Base-by-base conservation (phyloP, 2,888 invertebrate genomes). In the Tetanocera ferruginea region DNA sequence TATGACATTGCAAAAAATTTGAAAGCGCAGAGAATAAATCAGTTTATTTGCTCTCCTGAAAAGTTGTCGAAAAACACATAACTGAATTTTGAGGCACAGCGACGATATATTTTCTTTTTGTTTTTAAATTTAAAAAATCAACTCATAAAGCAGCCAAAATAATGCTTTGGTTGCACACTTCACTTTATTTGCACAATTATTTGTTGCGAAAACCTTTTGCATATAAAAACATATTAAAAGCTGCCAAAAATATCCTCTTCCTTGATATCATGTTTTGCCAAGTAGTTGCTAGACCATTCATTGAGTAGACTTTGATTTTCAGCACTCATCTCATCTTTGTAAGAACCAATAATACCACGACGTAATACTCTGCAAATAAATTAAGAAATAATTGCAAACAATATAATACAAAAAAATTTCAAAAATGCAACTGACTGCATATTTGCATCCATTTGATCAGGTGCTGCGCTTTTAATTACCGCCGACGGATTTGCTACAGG, bases 231-330 rank as follows among this genome's bases (percentile, higher is more conserved):
- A 19, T 55, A 55, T 72, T 57, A 73, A 49, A 73, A n/a, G 14
- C 60, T 4, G n/a, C 78, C 76, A 75, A 81, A 82, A 34, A 83
- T 81, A 43, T 83, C 80, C 1, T 52, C 31, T 60, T 79, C 79
- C 8, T 4, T 69, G 0, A 83, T 5, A 11, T 51, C 75, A 43
- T 80, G 78, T 17, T 74, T 25, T 3, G 76, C 19, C 9, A 82
- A 31, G 55, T 11, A 55, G 0, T 67, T 34, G 0, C 1, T 0
- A 0, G 78, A 77, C 80, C 81, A 83, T 4, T 34, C 60, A 67
- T 81, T 72, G 17, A 83, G 34, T 19, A 74, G 71, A 14, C 62
- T 49, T 17, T 34, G 55, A 11, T 73, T 64, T 11, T 74, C 49
- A 2, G 23, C n/a, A 28, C 51, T 76, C 4, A 82, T 52, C 19